These are phyloP conservation scores for Oophaga pumilio DNA, from an alignment of 2,113 vertebrate species.

Conservation along the genomic window DNA sequence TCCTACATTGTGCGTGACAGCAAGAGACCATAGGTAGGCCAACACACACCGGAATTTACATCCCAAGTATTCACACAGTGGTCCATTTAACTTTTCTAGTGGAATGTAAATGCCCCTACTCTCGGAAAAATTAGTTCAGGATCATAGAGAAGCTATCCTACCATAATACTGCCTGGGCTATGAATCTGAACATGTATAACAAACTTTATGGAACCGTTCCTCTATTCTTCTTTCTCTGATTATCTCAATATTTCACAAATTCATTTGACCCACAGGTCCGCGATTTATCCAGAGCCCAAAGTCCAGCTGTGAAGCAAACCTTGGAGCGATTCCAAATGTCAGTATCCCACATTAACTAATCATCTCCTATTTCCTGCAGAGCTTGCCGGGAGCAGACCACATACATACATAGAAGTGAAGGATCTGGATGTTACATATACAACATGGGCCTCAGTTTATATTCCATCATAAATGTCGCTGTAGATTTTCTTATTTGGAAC, in stretches of 20 bases:
- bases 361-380: conserved; percentile 21
- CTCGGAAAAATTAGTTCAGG: no score
- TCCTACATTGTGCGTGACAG: no score
- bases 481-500: neutral
- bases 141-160: neutral
- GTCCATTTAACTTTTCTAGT: no score
- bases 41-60: no score
- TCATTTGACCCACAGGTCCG: neutral
- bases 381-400: neutral
- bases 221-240: neutral
- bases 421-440: conserved; percentile 7
- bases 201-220: neutral
- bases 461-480: conserved; percentile 14
- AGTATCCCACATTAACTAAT: conserved; percentile 18
- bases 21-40: no score
- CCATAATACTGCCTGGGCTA: neutral
- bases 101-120: no score
- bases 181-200: neutral
- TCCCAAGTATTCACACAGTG: no score
- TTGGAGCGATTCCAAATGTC: conserved; percentile 3
- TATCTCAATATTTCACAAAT: neutral
- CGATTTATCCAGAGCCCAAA: conserved; percentile 10
- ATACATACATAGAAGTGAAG: conserved; percentile 17
- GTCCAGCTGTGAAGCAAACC: conserved; percentile 4
- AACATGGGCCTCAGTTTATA: conserved; percentile 14